phyloP scores from a whole-genome alignment of 1,140 invertebrate species.

The Nymphalis io region DNA sequence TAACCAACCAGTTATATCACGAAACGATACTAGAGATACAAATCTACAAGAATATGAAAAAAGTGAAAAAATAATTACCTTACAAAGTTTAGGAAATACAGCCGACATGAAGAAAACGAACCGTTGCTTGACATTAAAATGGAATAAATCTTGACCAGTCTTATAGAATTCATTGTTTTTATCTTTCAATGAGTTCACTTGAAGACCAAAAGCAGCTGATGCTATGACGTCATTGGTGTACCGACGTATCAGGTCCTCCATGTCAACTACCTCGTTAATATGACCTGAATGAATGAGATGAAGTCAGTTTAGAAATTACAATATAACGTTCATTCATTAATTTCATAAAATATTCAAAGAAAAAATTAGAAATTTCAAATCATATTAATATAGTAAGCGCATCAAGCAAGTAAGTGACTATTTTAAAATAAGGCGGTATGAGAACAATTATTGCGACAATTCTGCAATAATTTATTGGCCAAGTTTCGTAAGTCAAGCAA shows the following conservation, averaged over 20 bases:
- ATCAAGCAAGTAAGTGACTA: too few relatives aligned
- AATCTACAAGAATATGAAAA: not conserved
- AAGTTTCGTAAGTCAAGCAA: too few relatives aligned
- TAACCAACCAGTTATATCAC: too few relatives aligned
- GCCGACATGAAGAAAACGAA: slow-evolving; percentile 37
- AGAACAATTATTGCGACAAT: too few relatives aligned
- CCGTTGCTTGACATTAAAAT: slow-evolving; percentile 41
- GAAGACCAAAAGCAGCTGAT: slow-evolving; percentile 81
- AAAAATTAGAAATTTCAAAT: too few relatives aligned
- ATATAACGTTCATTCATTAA: too few relatives aligned
- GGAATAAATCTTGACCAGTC: slow-evolving; percentile 67
- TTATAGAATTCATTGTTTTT: slow-evolving; percentile 79
- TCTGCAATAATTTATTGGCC: too few relatives aligned
- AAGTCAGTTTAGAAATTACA: too few relatives aligned
- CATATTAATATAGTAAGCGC: too few relatives aligned
- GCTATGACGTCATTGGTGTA: slow-evolving; percentile 84
- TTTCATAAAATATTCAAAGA: too few relatives aligned
- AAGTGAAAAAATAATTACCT: slow-evolving; percentile 36
- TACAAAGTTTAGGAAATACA: slow-evolving; percentile 38
- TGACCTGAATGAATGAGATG: slow-evolving; percentile 34
- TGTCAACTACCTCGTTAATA: slow-evolving; percentile 46
- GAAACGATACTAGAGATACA: too few relatives aligned
- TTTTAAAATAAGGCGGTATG: too few relatives aligned
- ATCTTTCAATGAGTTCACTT: slow-evolving; percentile 80
- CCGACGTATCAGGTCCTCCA: slow-evolving; percentile 55